Evolutionary conservation across 2,797 vertebrate species (phyloP).

Genomic region (Schizopygopsis malacanthus): DNA sequence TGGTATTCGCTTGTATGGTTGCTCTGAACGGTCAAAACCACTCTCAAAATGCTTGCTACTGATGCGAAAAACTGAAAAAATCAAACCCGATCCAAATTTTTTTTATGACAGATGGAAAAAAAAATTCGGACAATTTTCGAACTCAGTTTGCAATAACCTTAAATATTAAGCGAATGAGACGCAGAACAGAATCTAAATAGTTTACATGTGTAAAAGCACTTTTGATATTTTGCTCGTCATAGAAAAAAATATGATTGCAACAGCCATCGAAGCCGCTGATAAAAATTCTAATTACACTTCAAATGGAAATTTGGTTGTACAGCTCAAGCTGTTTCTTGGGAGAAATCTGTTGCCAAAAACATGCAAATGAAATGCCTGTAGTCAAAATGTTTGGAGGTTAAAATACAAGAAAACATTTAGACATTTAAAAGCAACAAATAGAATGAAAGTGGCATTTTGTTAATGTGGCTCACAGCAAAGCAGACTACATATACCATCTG

Average conservation of each 20-base stretch:
- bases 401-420: constrained; percentile 13
- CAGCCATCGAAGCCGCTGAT: neutral
- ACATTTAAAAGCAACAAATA: constrained; percentile 1
- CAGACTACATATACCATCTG: constrained; percentile 9
- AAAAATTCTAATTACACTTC: neutral
- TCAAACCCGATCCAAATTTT: no score
- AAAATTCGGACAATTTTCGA: no score
- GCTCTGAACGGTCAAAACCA: no score
- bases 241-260: neutral
- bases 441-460: neutral
- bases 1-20: no score
- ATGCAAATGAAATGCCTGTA: neutral
- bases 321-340: neutral
- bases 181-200: neutral
- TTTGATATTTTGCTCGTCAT: neutral
- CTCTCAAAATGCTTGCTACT: no score
- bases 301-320: constrained; percentile 1
- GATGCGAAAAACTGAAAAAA: no score
- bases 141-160: no score
- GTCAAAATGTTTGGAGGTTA: neutral
- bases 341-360: neutral
- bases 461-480: constrained; percentile 5
- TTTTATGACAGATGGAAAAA: no score
- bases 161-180: neutral
- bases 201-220: neutral